Evolutionary conservation across 2,113 vertebrate genomes (phyloP), one percentile per base, ranked within the genome.

Genomic region (Oenanthe melanoleuca): DNA sequence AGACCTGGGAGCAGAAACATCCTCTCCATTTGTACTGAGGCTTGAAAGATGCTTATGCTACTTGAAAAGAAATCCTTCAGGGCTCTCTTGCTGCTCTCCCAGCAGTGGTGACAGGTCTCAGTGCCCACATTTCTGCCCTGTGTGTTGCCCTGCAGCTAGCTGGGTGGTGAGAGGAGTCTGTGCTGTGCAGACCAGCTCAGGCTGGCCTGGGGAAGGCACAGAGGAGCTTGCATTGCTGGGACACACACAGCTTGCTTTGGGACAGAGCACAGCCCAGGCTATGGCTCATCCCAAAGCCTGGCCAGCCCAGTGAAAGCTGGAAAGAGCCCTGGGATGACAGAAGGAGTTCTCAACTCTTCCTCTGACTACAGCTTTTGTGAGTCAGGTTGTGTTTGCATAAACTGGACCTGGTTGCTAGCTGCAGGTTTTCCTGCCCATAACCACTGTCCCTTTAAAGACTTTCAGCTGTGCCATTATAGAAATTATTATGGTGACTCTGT

Each of bases 371-470:
- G 75, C 69, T 96, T 94, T 96, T 97, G 92, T 97, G 96, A 97
- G 95, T 96, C 92, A 96, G 77, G 71, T 74, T 84, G 57, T 94
- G 93, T 94, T 97, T 96, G 90, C 91, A 88, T 86, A 96, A 96
- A 96, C 91, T 81, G 61, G 80, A 82, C 92, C 79, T 80, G 75
- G 79, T 93, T 96, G 95, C 93, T 96, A 97, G 75, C 92, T 77
- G 55, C 71, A 93, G 86, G 89, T 93, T 96, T 97, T 95, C 82
- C 89, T 93, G 88, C 72, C 82, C 55, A 7, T 79, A 93, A 89
- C 93, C 86, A 81, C 79, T 3, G 2, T 34, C 53, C 45, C 40
- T 86, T 86, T 81, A 85, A 89, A 84, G 55, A 66, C 66, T 86
- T 94, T 86, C 67, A 84, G 71, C 80, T 67, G 55, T 2, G 2